A percentile compares a stretch with the other conserved stretches of the same genome.
Conservation (phyloP, 2,797 vertebrate species). For the Podargus strigoides region DNA sequence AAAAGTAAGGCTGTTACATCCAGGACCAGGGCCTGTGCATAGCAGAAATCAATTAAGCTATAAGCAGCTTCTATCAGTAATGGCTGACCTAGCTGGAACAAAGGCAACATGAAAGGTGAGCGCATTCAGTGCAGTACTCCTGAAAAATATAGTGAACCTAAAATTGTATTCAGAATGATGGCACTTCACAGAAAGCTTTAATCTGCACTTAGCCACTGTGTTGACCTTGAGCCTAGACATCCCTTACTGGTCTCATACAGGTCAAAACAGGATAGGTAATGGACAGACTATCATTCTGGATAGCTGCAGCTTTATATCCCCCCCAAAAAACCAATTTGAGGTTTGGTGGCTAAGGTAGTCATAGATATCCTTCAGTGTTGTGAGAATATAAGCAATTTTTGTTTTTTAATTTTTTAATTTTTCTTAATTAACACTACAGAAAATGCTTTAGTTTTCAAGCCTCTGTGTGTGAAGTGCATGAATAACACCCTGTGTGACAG, state of each 20-base stretch:
- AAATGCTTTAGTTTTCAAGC: not conserved
- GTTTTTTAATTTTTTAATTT: too few relatives aligned
- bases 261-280: not conserved
- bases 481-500: not conserved
- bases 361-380: not conserved
- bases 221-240: not conserved
- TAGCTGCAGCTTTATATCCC: not conserved
- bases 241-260: not conserved
- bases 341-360: not conserved
- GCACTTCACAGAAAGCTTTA: not conserved
- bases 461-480: not conserved
- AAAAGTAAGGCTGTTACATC: not conserved
- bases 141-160: not conserved
- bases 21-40: not conserved
- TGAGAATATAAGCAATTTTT: not conserved
- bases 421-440: not conserved
- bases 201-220: not conserved
- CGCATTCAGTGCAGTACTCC: not conserved
- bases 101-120: not conserved
- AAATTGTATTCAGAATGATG: not conserved
- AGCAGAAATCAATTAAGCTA: not conserved
- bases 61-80: not conserved
- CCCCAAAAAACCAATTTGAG: not conserved
- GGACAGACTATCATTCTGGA: not conserved
- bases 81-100: not conserved